Percentiles rank a stretch among this genome's conserved stretches.
Evolutionary conservation across 2,888 invertebrate genomes (phyloP).

Genomic region (Alloscopus bannaensis): DNA sequence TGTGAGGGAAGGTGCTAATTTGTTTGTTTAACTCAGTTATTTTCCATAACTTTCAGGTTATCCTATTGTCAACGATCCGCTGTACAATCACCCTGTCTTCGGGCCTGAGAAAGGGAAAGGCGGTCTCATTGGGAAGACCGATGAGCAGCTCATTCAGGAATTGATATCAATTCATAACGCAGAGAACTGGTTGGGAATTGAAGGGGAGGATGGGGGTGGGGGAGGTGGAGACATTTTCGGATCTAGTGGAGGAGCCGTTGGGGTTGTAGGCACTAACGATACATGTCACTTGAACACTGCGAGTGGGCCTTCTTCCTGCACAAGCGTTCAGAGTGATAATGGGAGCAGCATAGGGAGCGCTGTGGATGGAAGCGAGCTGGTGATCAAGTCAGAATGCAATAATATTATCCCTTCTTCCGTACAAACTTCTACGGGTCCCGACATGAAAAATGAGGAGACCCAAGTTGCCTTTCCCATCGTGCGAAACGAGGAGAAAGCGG

Average conservation of each 20-base stretch:
- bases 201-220: slow-evolving; percentile 86
- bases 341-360: slow-evolving; percentile 43
- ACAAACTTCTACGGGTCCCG: not conserved
- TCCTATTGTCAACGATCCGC: slow-evolving; percentile 97
- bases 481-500: slow-evolving; percentile 35
- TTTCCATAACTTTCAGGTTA: slow-evolving; percentile 87
- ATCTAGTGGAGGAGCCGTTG: slow-evolving; percentile 8
- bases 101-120: slow-evolving; percentile 95
- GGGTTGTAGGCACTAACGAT: slow-evolving; percentile 19
- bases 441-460: slow-evolving; percentile 36
- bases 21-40: not conserved
- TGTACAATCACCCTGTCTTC: slow-evolving; percentile 97
- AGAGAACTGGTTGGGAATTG: slow-evolving; percentile 94
- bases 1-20: not conserved
- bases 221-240: slow-evolving; percentile 73
- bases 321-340: slow-evolving; percentile 54
- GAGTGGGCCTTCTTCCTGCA: slow-evolving; percentile 52
- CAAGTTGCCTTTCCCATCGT: slow-evolving; percentile 38
- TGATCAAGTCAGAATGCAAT: slow-evolving; percentile 12
- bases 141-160: slow-evolving; percentile 91
- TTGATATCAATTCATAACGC: slow-evolving; percentile 95
- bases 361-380: not conserved
- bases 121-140: slow-evolving; percentile 87
- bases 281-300: slow-evolving; percentile 45
- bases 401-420: not conserved